These are phyloP conservation scores for Urophycis tenuis DNA, from an alignment of 2,797 vertebrate species.

Conservation along the genomic window DNA sequence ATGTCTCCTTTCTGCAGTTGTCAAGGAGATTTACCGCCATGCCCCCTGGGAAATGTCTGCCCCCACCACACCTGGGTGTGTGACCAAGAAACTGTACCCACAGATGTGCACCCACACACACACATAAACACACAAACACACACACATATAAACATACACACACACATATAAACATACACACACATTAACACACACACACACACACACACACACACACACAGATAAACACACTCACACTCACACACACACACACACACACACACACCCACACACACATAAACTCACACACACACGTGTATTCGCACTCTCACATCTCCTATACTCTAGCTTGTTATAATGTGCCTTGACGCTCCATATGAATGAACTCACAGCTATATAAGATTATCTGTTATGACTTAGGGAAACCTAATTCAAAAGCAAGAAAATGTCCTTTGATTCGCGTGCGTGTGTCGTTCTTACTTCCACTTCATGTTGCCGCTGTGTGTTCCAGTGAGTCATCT, in stretches of 20 bases:
- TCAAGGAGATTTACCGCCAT: conserved; percentile 56
- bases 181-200: neutral
- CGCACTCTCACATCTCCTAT: too few species aligned
- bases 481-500: neutral
- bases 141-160: neutral
- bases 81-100: conserved; percentile 11
- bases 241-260: too few species aligned
- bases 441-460: neutral
- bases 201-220: too few species aligned
- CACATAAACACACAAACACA: neutral
- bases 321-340: neutral
- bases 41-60: conserved; percentile 38
- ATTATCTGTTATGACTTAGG: neutral
- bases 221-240: too few species aligned
- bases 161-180: neutral
- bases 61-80: conserved; percentile 25
- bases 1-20: conserved; percentile 61
- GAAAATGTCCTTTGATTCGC: neutral
- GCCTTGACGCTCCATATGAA: neutral
- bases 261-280: too few species aligned
- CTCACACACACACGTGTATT: too few species aligned
- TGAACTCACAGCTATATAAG: neutral
- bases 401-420: neutral
- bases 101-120: conserved; percentile 1
- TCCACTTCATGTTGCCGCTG: neutral